Evolutionary conservation across 2,113 vertebrate genomes (phyloP).

Genomic region (Actinemys pallida): DNA sequence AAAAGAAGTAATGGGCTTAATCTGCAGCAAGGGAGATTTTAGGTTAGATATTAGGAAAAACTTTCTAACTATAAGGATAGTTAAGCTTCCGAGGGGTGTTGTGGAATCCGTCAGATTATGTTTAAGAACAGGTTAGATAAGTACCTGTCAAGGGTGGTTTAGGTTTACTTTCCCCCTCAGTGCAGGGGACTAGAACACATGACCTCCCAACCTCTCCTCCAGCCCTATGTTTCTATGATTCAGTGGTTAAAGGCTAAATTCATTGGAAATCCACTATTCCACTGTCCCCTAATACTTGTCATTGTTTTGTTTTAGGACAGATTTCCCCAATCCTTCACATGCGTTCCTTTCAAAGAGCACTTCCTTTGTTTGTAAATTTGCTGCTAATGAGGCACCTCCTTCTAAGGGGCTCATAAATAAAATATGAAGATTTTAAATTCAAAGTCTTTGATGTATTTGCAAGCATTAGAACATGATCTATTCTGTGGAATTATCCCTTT

Average conservation of each 20-base stretch:
- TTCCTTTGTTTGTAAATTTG: conserved; percentile 57
- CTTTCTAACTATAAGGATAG: too few species aligned
- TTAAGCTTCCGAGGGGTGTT: neutral
- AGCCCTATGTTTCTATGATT: neutral
- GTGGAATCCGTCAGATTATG: neutral
- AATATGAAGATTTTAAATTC: conserved; percentile 44
- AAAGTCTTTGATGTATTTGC: conserved; percentile 64
- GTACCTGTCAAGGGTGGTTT: neutral
- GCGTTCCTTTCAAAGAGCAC: neutral
- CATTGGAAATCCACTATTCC: neutral
- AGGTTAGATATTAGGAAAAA: too few species aligned
- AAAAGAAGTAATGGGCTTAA: too few species aligned
- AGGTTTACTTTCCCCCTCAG: neutral
- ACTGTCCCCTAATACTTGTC: neutral
- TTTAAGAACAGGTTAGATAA: neutral
- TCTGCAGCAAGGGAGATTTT: too few species aligned
- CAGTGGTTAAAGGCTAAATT: neutral
- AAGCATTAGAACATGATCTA: conserved; percentile 51
- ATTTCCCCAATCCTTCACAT: neutral
- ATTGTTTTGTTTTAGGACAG: accelerated
- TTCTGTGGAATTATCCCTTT: conserved; percentile 39
- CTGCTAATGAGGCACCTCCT: conserved; percentile 8
- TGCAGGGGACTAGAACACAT: neutral
- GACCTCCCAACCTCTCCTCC: neutral
- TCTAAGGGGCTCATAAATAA: conserved; percentile 58